Evolutionary conservation across 2,888 invertebrate species (phyloP).

Genomic region (Eulithis testata): DNA sequence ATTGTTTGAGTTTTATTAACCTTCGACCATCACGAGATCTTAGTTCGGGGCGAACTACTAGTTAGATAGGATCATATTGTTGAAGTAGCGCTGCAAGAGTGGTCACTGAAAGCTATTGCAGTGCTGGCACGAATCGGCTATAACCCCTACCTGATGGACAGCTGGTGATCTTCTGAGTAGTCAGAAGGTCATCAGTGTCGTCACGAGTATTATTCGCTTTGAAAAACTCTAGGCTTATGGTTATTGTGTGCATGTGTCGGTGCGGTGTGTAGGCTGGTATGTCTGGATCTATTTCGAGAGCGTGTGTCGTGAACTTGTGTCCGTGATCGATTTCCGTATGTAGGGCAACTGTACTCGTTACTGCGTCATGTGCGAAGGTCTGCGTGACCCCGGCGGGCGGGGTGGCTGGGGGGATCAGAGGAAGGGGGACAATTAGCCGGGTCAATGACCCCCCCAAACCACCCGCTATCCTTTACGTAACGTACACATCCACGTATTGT

Average conservation of each 20-base stretch:
- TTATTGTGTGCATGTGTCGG: neutral
- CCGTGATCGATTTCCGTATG: slow-evolving; percentile 76
- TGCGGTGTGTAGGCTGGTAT: neutral
- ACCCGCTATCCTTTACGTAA: slow-evolving; percentile 47
- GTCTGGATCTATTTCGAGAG: slow-evolving; percentile 8
- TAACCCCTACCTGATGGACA: no score
- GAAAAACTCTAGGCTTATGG: no score
- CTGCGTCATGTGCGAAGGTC: slow-evolving; percentile 69
- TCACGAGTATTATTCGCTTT: no score
- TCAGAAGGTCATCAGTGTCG: no score
- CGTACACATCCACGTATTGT: slow-evolving; percentile 41
- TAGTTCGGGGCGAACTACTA: no score
- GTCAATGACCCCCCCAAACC: slow-evolving; percentile 66
- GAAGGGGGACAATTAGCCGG: slow-evolving; percentile 71
- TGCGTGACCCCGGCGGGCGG: slow-evolving; percentile 60
- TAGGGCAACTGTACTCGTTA: slow-evolving; percentile 67
- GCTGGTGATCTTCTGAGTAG: no score
- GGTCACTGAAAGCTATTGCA: no score
- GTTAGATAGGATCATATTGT: no score
- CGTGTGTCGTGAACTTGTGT: slow-evolving; percentile 66
- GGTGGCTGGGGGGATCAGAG: slow-evolving; percentile 33
- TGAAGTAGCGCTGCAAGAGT: no score
- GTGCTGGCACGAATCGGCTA: no score
- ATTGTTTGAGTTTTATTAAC: no score
- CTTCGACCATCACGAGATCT: no score